Evolutionary conservation across 2,888 invertebrate genomes (phyloP).

Genomic region (Ophioninae sp.): DNA sequence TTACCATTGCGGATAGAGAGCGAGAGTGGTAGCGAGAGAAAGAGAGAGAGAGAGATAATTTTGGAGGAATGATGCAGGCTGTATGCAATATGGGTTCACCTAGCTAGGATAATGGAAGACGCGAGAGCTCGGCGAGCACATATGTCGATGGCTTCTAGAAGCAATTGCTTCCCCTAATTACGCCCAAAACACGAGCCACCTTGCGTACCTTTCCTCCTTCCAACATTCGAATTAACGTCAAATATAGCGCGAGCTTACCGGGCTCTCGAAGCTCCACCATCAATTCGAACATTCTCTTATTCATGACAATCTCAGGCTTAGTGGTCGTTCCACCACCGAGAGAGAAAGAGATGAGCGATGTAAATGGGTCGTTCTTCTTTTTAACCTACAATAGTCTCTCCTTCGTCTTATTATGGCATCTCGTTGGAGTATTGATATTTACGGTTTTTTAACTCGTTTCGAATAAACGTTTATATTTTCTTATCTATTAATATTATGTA

Average conservation of each 20-base stretch:
- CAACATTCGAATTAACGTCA: constrained; percentile 58
- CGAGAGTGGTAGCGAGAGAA: constrained; percentile 3
- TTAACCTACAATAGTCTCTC: no score
- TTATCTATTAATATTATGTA: no score
- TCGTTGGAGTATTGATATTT: no score
- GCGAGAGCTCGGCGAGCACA: constrained; percentile 43
- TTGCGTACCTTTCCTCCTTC: constrained; percentile 23
- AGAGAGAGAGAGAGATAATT: constrained; percentile 25
- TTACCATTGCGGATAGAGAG: constrained; percentile 6
- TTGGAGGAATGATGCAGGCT: constrained; percentile 49
- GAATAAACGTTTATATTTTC: no score
- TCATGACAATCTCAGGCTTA: constrained; percentile 57
- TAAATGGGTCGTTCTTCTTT: no score
- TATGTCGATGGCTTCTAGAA: constrained; percentile 56
- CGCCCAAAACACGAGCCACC: constrained; percentile 52
- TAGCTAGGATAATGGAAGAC: constrained; percentile 46
- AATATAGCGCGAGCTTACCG: constrained; percentile 37
- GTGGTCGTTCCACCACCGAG: constrained; percentile 33
- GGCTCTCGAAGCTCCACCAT: constrained; percentile 35
- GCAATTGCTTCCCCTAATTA: constrained; percentile 63
- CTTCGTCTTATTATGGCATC: no score
- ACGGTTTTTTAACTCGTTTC: no score
- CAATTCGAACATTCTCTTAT: constrained; percentile 60
- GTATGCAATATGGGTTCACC: constrained; percentile 17
- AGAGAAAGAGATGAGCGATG: background rate